Evolutionary conservation across 2,797 vertebrate species (phyloP).

Genomic region (Cyclura pinguis): DNA sequence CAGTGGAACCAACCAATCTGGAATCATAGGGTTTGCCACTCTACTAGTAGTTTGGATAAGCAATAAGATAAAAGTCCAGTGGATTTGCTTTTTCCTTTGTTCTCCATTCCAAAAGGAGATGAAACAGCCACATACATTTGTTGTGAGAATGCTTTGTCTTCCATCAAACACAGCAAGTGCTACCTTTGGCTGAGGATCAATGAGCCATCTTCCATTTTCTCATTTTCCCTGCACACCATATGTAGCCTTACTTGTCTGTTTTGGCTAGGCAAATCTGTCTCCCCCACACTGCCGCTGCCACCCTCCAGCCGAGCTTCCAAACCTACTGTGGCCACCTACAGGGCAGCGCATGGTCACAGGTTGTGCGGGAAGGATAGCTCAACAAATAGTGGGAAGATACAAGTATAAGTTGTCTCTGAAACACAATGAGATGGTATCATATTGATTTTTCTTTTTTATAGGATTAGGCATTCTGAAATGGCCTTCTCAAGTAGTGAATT

Average conservation of each 20-base stretch:
- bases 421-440: neutral
- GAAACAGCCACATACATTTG: neutral
- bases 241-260: neutral
- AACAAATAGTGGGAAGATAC: neutral
- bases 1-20: neutral
- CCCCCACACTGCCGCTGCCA: no score
- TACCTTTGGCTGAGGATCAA: neutral
- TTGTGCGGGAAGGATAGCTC: neutral
- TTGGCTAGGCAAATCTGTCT: neutral
- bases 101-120: neutral
- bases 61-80: accelerated
- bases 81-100: conserved; percentile 27
- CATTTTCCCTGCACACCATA: neutral
- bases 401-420: neutral
- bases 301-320: no score
- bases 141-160: neutral
- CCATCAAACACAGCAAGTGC: neutral
- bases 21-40: conserved; percentile 20
- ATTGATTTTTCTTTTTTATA: neutral
- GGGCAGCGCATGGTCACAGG: neutral
- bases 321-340: neutral
- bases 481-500: neutral
- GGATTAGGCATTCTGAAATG: neutral
- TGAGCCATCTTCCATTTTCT: neutral
- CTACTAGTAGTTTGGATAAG: conserved; percentile 5